phyloP scores from a whole-genome alignment of 2,113 vertebrate species.

The Takifugu flavidus region DNA sequence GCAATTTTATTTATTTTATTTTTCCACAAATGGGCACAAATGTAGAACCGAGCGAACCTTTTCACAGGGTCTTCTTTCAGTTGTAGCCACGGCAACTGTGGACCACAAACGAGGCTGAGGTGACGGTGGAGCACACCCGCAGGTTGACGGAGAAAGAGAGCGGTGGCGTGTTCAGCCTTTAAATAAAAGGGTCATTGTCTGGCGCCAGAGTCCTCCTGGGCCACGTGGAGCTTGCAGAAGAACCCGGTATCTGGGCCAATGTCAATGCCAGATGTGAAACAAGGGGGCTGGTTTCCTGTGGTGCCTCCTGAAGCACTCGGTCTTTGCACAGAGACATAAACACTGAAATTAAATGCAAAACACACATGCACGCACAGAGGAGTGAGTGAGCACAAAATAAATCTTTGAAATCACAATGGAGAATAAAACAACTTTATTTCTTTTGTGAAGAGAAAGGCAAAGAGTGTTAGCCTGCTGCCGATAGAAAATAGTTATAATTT shows the following conservation, averaged over 20 bases:
- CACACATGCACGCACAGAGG: neutral
- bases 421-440: constrained; percentile 53
- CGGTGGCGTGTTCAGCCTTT: constrained; percentile 14
- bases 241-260: constrained; percentile 59
- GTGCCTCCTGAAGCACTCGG: constrained; percentile 19
- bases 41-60: too few relatives aligned
- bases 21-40: too few relatives aligned
- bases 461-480: constrained; percentile 16
- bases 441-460: constrained; percentile 56
- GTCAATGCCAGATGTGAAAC: constrained; percentile 69
- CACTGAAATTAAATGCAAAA: neutral
- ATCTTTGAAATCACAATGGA: constrained; percentile 1
- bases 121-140: neutral
- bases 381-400: constrained; percentile 13
- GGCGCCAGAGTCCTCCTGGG: constrained; percentile 8
- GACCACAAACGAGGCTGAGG: constrained; percentile 12
- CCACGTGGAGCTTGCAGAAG: constrained; percentile 20
- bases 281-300: constrained; percentile 57
- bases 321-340: constrained; percentile 9
- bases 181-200: constrained; percentile 41
- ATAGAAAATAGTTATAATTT: constrained; percentile 66
- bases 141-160: constrained; percentile 18
- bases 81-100: constrained; percentile 3
- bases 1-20: too few relatives aligned
- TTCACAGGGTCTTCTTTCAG: constrained; percentile 1